Base-by-base conservation (phyloP, 2,797 vertebrate species). In the Spinus pinus region DNA sequence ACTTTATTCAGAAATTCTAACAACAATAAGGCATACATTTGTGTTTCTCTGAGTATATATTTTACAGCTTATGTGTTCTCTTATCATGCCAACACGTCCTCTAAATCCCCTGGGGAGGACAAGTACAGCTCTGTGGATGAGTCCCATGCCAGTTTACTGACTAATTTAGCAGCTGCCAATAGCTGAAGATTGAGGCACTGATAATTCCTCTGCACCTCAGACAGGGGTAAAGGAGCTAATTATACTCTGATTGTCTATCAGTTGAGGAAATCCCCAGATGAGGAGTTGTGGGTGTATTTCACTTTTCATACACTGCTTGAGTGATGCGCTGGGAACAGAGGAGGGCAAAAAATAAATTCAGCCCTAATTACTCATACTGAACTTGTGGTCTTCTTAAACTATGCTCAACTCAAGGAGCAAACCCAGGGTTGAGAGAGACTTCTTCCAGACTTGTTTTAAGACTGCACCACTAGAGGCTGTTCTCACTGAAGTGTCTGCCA, bases 241-340 rank as follows among this genome's bases (percentile, higher is more conserved):
- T 93, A 85, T 66, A 86, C 31, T 60, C 18, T 31, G 39, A 62
- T 49, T 64, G 37, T 88, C 1, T 80, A 86, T 67, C 92, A 57
- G 60, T 84, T 94, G 86, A 94, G 92, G 88, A 96, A 96, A 87
- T 96, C 92, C 96, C 95, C 92, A 86, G 22, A 86, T 81, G 47
- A 64, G 35, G 49, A 85, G 58, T 17, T 95, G 94, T 86, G 82
- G 91, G 92, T 93, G 65, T 92, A 51, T 94, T 94, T 93, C 81
- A 79, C 81, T 92, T 94, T 83, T 65, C 89, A 94, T 88, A 60
- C 70, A 58, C 53, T 80, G 67, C 41, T 82, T 87, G 33, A 82
- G 57, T 13, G 33, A 85, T 67, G 69, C 1, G 0, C 72, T 93
- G 85, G 73, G 69, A 91, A 81, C 58, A 90, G 91, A 94, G 27